Conservation (phyloP, 2,113 vertebrate genomes). For the Papio anubis region DNA sequence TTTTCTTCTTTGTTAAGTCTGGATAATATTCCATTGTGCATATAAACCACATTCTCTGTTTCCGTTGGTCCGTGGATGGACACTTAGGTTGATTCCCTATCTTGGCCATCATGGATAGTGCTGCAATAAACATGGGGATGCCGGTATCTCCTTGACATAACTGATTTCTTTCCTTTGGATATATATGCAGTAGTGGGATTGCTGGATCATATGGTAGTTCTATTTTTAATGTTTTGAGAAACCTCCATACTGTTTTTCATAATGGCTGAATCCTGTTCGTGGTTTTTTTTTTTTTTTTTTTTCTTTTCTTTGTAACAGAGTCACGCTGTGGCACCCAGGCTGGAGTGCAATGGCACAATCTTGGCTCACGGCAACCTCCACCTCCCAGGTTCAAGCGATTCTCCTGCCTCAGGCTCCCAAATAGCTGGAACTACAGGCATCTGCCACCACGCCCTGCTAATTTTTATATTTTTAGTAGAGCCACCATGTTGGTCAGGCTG, state of each 20-base stretch:
- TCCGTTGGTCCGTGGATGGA: not conserved
- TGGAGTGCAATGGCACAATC: too few relatives aligned
- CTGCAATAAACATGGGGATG: not conserved
- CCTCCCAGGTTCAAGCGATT: too few relatives aligned
- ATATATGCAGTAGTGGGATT: not conserved
- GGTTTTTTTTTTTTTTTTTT: accelerated
- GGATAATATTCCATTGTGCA: not conserved
- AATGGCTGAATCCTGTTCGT: not conserved
- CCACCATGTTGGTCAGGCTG: too few relatives aligned
- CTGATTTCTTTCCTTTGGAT: not conserved
- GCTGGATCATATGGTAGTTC: not conserved
- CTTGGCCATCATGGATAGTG: not conserved
- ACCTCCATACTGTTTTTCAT: not conserved
- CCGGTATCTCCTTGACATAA: not conserved
- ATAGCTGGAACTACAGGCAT: too few relatives aligned
- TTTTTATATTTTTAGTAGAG: too few relatives aligned
- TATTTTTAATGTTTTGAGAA: not conserved
- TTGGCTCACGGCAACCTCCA: too few relatives aligned
- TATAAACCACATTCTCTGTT: not conserved
- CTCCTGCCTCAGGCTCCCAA: too few relatives aligned
- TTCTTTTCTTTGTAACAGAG: too few relatives aligned
- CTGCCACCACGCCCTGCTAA: too few relatives aligned
- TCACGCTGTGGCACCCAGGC: too few relatives aligned
- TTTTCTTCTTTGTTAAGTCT: not conserved
- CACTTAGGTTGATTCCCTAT: not conserved